A percentile compares a stretch with the other conserved stretches of the same genome.
phyloP scores from a whole-genome alignment of 2,113 vertebrate species.

The Balaenoptera acutorostrata region DNA sequence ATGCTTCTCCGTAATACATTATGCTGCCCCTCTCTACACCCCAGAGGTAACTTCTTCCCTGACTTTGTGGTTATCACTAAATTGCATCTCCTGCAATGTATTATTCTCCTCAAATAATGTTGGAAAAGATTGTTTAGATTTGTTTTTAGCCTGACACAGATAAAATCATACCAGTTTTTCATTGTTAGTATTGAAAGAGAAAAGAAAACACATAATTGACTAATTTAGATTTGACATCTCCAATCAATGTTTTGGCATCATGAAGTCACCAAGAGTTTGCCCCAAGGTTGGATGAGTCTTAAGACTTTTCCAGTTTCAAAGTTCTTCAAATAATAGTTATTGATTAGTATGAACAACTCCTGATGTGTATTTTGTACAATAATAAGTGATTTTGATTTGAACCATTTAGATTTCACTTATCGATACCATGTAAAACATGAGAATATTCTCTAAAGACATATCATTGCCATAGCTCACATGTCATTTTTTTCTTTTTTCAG shows the following conservation, averaged over 20 bases:
- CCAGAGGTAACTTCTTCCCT: background rate
- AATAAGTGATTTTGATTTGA: background rate
- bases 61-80: background rate
- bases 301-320: background rate
- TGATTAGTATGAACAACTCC: background rate
- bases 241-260: background rate
- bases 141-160: background rate
- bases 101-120: background rate
- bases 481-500: background rate
- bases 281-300: background rate
- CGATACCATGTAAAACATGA: background rate
- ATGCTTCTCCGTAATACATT: rapidly evolving
- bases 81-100: background rate
- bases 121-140: background rate
- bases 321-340: background rate
- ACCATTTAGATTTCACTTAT: background rate
- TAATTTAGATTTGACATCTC: constrained; percentile 6
- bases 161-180: background rate
- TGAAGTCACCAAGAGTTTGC: background rate
- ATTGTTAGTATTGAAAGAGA: background rate
- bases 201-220: background rate
- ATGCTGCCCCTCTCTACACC: background rate
- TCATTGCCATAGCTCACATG: background rate
- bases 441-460: rapidly evolving
- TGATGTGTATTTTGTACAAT: background rate